phyloP scores from a whole-genome alignment of 2,113 vertebrate genomes.

The Ailuropoda melanoleuca region DNA sequence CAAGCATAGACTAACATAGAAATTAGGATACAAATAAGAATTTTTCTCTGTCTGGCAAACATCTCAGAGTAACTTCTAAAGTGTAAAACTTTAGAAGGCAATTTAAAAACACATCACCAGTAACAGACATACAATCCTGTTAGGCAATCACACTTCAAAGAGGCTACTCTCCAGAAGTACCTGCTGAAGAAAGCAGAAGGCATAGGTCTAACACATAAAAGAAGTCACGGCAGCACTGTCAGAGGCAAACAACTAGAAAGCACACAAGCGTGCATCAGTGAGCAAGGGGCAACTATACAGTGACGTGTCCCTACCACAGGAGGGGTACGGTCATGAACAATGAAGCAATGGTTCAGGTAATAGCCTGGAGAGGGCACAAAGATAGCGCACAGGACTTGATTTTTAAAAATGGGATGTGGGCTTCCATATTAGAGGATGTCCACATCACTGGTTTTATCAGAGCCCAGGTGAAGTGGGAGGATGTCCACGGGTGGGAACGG shows the following conservation, averaged over 20 bases:
- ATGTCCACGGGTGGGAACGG: neutral
- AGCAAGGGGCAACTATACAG: neutral
- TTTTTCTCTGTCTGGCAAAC: neutral
- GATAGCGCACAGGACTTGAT: fast-evolving
- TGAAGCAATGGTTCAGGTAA: fast-evolving
- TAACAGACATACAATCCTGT: too few species aligned
- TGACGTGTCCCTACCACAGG: fast-evolving
- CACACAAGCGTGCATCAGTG: too few species aligned
- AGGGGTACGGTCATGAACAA: neutral
- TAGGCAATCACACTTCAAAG: neutral
- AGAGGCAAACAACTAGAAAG: too few species aligned
- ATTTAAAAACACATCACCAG: neutral
- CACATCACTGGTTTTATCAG: neutral
- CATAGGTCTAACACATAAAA: neutral
- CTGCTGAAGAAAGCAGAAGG: neutral
- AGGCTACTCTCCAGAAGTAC: neutral
- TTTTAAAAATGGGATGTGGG: neutral
- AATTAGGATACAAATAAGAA: neutral
- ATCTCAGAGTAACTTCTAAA: too few species aligned
- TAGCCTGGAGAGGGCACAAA: neutral
- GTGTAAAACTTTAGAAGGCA: neutral
- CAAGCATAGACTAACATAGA: neutral
- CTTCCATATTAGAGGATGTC: neutral
- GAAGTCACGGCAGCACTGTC: neutral
- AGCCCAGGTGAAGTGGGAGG: neutral